phyloP scores from a whole-genome alignment of 1,140 invertebrate genomes.

The Diplogasteroides magnus region DNA sequence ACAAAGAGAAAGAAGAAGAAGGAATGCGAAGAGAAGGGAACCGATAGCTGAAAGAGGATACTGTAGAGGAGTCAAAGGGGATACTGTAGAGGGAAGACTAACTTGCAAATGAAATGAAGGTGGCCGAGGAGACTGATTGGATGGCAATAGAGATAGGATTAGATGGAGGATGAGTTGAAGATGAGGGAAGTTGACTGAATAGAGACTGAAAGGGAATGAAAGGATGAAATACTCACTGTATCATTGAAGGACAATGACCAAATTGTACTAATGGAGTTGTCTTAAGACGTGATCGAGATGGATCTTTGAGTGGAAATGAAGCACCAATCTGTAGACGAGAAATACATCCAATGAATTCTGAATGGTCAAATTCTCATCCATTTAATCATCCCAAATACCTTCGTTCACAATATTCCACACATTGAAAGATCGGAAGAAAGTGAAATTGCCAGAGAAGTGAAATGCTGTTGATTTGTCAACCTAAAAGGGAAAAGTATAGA shows the following conservation, averaged over 20 bases:
- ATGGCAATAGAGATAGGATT: conserved; percentile 15
- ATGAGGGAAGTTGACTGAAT: conserved; percentile 8
- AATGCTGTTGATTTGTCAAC: conserved; percentile 4
- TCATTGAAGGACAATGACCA: conserved; percentile 23
- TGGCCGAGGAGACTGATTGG: conserved; percentile 11
- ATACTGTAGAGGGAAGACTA: neutral
- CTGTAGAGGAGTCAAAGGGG: conserved; percentile 14
- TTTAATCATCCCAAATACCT: conserved; percentile 3
- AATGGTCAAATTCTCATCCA: conserved; percentile 3
- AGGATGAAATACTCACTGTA: conserved; percentile 11
- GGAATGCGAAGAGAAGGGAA: conserved; percentile 5
- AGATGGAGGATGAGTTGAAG: no score
- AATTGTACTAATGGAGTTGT: conserved; percentile 23
- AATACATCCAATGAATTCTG: conserved; percentile 35
- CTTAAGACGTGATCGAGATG: conserved; percentile 16
- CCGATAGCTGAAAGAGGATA: no score
- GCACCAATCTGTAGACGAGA: conserved; percentile 26
- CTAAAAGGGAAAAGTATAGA: neutral
- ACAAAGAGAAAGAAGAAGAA: conserved; percentile 16
- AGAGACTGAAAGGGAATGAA: neutral
- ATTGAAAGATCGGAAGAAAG: conserved; percentile 9
- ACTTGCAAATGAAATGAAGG: conserved; percentile 24
- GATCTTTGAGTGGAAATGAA: conserved; percentile 31
- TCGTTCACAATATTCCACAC: conserved; percentile 12
- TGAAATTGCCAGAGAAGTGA: conserved; percentile 8